Evolutionary conservation across 2,113 vertebrate genomes (phyloP).

Genomic region (Vulpes vulpes): DNA sequence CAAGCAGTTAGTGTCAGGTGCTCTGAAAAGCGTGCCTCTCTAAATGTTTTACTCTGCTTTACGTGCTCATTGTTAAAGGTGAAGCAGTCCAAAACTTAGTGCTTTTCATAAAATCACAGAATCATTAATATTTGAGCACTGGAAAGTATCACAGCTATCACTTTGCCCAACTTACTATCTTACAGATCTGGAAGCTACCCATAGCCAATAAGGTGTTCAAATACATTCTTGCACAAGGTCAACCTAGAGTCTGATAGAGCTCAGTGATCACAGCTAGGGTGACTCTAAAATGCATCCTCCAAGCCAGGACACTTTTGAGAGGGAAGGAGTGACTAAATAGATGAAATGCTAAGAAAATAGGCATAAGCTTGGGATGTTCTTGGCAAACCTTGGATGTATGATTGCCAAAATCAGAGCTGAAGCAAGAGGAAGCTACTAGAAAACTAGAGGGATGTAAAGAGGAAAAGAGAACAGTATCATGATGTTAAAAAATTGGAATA

Average conservation of each 20-base stretch:
- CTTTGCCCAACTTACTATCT: neutral
- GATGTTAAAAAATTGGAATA: neutral
- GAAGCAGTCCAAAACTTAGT: neutral
- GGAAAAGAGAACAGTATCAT: neutral
- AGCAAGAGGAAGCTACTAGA: neutral
- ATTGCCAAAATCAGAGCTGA: neutral
- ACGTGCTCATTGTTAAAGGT: neutral
- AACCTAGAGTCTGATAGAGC: neutral
- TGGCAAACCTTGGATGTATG: neutral
- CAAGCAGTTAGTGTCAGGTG: neutral
- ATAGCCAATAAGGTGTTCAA: neutral
- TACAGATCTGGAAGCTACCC: neutral
- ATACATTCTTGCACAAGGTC: neutral
- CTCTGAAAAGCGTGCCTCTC: neutral
- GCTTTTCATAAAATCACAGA: neutral
- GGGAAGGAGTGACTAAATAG: neutral
- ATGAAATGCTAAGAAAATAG: neutral
- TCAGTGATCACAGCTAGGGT: neutral
- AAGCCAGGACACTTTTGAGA: neutral
- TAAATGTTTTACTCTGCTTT: neutral
- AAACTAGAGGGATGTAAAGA: neutral
- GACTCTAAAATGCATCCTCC: neutral
- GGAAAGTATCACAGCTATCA: neutral
- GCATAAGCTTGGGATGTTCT: neutral
- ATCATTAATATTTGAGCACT: neutral